These are phyloP conservation scores for Ichneumon xanthorius DNA, from an alignment of 2,888 invertebrate species.

Conservation along the genomic window DNA sequence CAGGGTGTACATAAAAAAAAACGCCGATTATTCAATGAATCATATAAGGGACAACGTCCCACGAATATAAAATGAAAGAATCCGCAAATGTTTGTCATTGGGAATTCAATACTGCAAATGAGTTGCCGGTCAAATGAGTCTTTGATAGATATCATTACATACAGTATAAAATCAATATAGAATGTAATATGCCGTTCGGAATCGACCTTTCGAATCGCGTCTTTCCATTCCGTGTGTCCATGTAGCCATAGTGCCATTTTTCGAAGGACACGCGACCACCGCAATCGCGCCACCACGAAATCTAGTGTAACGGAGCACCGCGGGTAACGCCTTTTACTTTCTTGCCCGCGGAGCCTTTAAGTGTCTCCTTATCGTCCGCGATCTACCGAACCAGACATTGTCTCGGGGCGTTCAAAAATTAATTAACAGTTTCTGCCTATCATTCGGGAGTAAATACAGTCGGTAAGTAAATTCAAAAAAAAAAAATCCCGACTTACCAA, in stretches of 20 bases:
- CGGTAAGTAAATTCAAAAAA: neutral
- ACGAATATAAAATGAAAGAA: neutral
- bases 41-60: neutral
- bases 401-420: constrained; percentile 52
- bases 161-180: constrained; percentile 20
- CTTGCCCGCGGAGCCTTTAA: constrained; percentile 13
- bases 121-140: neutral
- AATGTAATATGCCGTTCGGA: constrained; percentile 23
- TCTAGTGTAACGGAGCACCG: constrained; percentile 28
- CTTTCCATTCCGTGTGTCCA: constrained; percentile 39
- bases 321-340: constrained; percentile 50
- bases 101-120: neutral
- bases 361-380: constrained; percentile 19
- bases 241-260: constrained; percentile 58
- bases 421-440: constrained; percentile 35
- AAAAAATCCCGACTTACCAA: neutral
- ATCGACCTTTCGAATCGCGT: constrained; percentile 55
- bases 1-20: too few species aligned
- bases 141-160: constrained; percentile 8
- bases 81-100: neutral
- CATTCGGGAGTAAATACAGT: too few species aligned
- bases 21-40: neutral
- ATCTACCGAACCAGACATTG: constrained; percentile 50
- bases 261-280: constrained; percentile 56
- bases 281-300: constrained; percentile 42